phyloP scores from a whole-genome alignment of 2,113 vertebrate genomes.

The Romanogobio albipinnatus region DNA sequence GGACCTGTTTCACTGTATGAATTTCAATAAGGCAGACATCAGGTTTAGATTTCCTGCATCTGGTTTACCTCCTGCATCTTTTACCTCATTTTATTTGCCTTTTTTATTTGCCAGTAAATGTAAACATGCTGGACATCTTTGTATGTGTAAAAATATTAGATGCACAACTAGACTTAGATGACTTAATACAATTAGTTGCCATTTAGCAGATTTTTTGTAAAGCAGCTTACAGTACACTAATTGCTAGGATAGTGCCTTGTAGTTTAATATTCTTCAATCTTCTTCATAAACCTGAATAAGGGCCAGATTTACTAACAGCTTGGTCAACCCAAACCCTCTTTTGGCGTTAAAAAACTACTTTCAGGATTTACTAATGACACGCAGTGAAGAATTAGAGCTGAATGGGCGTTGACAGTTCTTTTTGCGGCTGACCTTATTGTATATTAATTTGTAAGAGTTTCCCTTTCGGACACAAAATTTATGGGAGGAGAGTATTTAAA shows the following conservation, averaged over 20 bases:
- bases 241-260: neutral
- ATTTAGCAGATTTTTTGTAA: neutral
- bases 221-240: neutral
- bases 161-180: neutral
- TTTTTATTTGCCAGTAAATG: neutral
- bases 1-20: neutral
- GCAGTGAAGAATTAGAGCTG: too few species aligned
- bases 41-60: constrained; percentile 14
- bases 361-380: too few species aligned
- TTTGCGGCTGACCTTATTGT: too few species aligned
- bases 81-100: too few species aligned
- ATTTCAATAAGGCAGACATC: constrained; percentile 35
- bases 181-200: neutral
- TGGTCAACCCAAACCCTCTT: too few species aligned
- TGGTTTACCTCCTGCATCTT: neutral
- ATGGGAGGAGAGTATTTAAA: too few species aligned
- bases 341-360: too few species aligned
- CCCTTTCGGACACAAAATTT: too few species aligned
- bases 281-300: too few species aligned
- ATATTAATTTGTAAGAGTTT: too few species aligned
- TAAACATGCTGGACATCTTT: neutral
- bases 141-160: neutral
- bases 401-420: too few species aligned
- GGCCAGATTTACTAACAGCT: too few species aligned
- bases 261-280: neutral